Evolutionary conservation across 2,888 invertebrate species (phyloP), one percentile per base, ranked within the genome.

Genomic region (Colostygia pectinataria): DNA sequence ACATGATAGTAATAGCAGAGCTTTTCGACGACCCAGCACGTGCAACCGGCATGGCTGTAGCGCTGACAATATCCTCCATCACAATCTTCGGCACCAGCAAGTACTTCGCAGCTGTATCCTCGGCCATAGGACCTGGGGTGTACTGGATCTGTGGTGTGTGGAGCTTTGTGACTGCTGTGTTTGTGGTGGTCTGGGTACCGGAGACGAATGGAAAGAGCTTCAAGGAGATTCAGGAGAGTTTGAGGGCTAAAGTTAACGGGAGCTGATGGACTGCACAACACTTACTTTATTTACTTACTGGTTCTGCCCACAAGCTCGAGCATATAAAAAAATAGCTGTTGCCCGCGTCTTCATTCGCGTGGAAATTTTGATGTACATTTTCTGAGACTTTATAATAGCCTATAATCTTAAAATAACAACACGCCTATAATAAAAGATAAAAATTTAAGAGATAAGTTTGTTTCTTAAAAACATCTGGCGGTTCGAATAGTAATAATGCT

Each of bases 171-270:
- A 42, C 76, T 0, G 62, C 64, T 15, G 2, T 67, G 0, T 74
- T 81, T 14, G 59, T 83, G 1, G 32, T 64, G 7, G 58, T 77
- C 4, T 78, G 65, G 47, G 34, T 85, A 0, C 84, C 85, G 0
- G 85, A 86, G 47, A 86, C 84, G 0, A 85, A 81, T 23, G 81
- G 81, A 0, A 83, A 74, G 37, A 67, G 67, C 5, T 80, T 84
- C 28, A 53, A 57, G 4, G 81, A 86, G 46, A 84, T 86, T 4
- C 84, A 86, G 37, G 54, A 48, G 18, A 61, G 55, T 32, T 60
- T 80, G 31, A 68, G 73, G 1, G 51, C 27, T 27, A 32, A 42
- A 7, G 15, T 25, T 14, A 20, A 1, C 2, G 5, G 1, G 1
- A 10, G 18, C 25, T 27, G n/a, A 27, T 31, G 40, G n/a, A n/a